These are phyloP conservation scores for Tonatia bakeri DNA, from an alignment of 2,113 vertebrate genomes.

Conservation along the genomic window DNA sequence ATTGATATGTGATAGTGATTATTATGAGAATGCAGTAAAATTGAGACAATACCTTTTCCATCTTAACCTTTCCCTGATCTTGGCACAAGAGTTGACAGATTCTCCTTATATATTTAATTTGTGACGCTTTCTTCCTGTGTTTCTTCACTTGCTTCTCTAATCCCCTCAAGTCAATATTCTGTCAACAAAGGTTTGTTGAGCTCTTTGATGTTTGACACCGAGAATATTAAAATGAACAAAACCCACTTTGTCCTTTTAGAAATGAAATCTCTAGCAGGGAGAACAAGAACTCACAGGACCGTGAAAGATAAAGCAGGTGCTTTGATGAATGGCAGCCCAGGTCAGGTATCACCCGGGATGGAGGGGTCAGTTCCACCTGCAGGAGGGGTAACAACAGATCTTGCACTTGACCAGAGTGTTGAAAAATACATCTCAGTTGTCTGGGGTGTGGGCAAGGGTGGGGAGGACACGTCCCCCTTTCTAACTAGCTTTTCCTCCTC, in stretches of 20 bases:
- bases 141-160: not conserved
- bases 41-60: not conserved
- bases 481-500: not conserved
- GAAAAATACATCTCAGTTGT: not conserved
- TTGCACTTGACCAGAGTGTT: not conserved
- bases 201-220: not conserved
- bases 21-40: not conserved
- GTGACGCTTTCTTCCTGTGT: not conserved
- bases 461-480: not conserved
- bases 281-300: not conserved
- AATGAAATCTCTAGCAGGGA: not conserved
- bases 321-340: not conserved
- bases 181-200: not conserved
- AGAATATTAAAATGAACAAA: not conserved
- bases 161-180: not conserved
- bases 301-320: not conserved
- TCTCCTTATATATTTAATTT: not conserved
- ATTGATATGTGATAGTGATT: accelerated
- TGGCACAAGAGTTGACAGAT: not conserved
- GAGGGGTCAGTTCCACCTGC: not conserved
- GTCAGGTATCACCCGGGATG: not conserved
- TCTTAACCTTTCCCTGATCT: not conserved
- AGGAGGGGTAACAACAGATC: not conserved
- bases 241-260: not conserved
- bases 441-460: no score